Conservation (phyloP, 2,797 vertebrate genomes). For the Onychomys leucogaster region DNA sequence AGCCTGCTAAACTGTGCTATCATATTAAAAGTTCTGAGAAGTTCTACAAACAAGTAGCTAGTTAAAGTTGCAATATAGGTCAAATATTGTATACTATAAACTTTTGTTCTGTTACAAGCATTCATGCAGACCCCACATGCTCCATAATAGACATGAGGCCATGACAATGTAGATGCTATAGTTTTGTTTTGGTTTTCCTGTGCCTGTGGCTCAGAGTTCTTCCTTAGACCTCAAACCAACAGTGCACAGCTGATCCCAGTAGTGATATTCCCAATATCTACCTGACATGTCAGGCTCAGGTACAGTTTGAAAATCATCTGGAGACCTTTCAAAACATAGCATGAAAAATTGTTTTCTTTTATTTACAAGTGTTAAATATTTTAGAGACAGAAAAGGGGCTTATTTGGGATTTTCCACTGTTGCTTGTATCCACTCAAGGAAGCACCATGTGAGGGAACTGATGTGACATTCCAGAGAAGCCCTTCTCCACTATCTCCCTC, state of each 20-base stretch:
- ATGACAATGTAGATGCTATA: too few species aligned
- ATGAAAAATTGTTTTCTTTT: slow-evolving; percentile 9
- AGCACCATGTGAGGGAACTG: background rate
- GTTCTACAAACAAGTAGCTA: background rate
- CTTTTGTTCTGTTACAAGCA: background rate
- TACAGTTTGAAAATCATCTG: slow-evolving; percentile 9
- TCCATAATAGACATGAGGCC: background rate
- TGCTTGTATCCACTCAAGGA: background rate
- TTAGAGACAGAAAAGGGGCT: background rate
- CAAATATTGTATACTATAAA: background rate
- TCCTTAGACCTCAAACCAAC: background rate
- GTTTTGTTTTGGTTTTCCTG: background rate
- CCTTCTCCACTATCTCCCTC: background rate
- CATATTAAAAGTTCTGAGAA: background rate
- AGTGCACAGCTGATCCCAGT: background rate
- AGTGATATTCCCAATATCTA: slow-evolving; percentile 21
- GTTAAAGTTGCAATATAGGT: background rate
- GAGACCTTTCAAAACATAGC: background rate
- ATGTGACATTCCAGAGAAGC: background rate
- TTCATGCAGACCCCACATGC: background rate
- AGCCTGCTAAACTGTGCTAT: background rate
- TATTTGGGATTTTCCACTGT: background rate
- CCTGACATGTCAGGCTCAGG: background rate
- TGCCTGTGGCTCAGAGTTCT: background rate
- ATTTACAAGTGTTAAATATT: slow-evolving; percentile 10